Evolutionary conservation across 2,113 vertebrate genomes (phyloP).

Genomic region (Felis chaus): DNA sequence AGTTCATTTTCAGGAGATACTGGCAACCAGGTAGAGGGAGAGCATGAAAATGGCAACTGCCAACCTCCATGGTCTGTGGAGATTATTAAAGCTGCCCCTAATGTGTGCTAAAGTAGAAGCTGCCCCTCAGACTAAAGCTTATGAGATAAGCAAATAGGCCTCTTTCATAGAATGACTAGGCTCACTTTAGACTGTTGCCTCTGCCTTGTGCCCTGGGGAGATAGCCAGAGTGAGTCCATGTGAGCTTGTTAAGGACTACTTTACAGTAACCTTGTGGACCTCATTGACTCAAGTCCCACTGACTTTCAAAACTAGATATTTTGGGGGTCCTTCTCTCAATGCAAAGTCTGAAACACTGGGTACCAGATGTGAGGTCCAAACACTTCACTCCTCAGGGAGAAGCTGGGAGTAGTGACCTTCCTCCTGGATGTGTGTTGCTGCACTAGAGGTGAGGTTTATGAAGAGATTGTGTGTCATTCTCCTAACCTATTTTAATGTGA

Average conservation of each 20-base stretch:
- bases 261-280: neutral
- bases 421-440: neutral
- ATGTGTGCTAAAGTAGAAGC: neutral
- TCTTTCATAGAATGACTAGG: neutral
- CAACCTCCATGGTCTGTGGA: too few species aligned
- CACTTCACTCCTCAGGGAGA: neutral
- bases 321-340: neutral
- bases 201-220: too few species aligned
- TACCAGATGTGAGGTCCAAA: neutral
- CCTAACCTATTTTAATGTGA: neutral
- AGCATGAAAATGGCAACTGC: neutral
- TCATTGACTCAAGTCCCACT: neutral
- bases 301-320: neutral
- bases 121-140: neutral
- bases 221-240: neutral
- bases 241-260: neutral
- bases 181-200: neutral
- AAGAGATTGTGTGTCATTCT: neutral
- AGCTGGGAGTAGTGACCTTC: neutral
- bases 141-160: neutral
- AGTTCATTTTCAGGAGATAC: neutral
- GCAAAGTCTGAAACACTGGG: neutral
- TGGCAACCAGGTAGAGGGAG: neutral
- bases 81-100: neutral
- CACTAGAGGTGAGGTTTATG: neutral